Evolutionary conservation across 2,113 vertebrate species (phyloP).

Genomic region (Oncorhynchus mykiss): DNA sequence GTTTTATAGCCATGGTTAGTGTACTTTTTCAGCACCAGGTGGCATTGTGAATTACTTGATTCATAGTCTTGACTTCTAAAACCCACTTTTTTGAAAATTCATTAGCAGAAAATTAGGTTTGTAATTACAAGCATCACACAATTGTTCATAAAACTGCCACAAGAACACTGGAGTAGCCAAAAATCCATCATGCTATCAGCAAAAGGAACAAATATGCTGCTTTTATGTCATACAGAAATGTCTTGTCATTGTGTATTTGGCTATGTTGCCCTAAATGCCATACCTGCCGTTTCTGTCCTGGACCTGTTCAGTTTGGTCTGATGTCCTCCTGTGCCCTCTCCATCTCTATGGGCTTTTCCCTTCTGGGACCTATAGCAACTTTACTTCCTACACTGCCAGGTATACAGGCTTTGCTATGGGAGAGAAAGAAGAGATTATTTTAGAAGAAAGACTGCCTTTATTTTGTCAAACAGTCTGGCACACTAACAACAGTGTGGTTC

Average conservation of each 20-base stretch:
- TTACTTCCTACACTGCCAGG: not conserved
- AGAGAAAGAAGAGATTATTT: conserved; percentile 14
- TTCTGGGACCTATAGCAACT: conserved; percentile 1
- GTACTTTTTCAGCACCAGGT: conserved; percentile 20
- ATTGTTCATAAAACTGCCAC: not conserved
- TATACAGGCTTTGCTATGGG: conserved; percentile 29
- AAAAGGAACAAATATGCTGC: not conserved
- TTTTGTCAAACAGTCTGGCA: not conserved
- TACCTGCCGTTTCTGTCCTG: not conserved
- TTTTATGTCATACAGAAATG: not conserved
- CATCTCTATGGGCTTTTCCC: not conserved
- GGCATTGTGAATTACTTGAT: conserved; percentile 20
- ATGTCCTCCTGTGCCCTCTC: not conserved
- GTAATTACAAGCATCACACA: not conserved
- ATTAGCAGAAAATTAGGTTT: conserved; percentile 3
- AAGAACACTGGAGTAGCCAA: too few relatives aligned
- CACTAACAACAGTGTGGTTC: too few relatives aligned
- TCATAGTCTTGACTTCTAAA: not conserved
- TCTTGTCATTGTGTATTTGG: not conserved
- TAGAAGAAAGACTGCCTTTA: too few relatives aligned
- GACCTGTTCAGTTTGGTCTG: not conserved
- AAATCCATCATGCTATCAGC: too few relatives aligned
- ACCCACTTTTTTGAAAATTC: too few relatives aligned
- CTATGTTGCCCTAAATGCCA: not conserved
- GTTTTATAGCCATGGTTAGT: conserved; percentile 11